Percentiles rank a stretch among this genome's conserved stretches.
Evolutionary conservation across 2,888 invertebrate species (phyloP).

Genomic region (Colletes collaris): DNA sequence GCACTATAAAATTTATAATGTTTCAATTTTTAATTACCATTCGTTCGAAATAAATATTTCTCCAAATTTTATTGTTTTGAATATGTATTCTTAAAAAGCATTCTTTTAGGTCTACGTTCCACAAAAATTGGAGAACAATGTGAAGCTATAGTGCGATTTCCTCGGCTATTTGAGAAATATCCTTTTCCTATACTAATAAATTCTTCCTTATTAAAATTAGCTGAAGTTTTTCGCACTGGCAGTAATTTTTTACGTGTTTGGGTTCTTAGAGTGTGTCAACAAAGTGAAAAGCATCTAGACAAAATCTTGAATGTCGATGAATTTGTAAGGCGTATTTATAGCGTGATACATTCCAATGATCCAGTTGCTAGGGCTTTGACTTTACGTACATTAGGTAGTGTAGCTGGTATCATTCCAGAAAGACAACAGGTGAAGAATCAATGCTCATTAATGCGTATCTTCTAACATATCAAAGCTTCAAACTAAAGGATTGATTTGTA

Average conservation of each 20-base stretch:
- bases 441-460: neutral
- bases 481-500: conserved; percentile 82
- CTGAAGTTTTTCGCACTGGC: conserved; percentile 96
- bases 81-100: neutral
- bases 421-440: conserved; percentile 87
- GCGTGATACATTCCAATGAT: conserved; percentile 98
- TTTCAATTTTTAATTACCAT: neutral
- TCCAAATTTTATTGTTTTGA: conserved; percentile 21
- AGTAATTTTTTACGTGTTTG: conserved; percentile 96
- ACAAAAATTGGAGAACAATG: conserved; percentile 97
- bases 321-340: conserved; percentile 94
- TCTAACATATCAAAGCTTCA: neutral
- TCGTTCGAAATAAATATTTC: neutral
- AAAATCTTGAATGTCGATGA: conserved; percentile 98
- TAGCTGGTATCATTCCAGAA: conserved; percentile 96
- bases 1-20: too few species aligned
- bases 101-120: conserved; percentile 91
- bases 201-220: conserved; percentile 96
- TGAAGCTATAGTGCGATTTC: conserved; percentile 98
- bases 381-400: conserved; percentile 94
- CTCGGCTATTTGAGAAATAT: conserved; percentile 97
- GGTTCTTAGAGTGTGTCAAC: conserved; percentile 96
- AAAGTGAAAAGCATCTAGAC: conserved; percentile 97
- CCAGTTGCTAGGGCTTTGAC: conserved; percentile 97
- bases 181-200: conserved; percentile 99